Conservation (phyloP, 2,888 invertebrate species). For the Strigamia transsilvanica region DNA sequence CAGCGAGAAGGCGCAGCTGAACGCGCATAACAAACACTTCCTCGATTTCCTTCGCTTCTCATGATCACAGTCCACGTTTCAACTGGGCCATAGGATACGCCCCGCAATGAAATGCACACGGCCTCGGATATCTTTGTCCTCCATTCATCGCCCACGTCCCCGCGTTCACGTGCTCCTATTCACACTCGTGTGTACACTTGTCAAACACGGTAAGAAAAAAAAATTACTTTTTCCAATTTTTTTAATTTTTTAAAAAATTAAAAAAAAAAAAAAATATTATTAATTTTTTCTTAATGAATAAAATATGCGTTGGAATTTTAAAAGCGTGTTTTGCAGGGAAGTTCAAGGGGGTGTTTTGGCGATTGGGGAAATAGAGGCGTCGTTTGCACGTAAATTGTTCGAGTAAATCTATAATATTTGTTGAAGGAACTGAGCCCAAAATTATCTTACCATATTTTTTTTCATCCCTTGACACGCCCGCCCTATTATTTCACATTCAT, state of each 20-base stretch:
- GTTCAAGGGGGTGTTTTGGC: conserved; percentile 1
- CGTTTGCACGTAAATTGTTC: conserved; percentile 8
- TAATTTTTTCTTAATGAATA: neutral
- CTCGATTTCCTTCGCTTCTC: conserved; percentile 9
- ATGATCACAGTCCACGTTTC: conserved; percentile 40
- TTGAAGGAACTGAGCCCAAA: conserved; percentile 14
- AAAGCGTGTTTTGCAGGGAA: neutral
- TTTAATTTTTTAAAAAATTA: neutral
- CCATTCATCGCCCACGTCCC: neutral
- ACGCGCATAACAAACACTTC: conserved; percentile 27
- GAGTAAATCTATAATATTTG: conserved; percentile 32
- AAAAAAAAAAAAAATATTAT: neutral
- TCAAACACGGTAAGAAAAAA: conserved; percentile 24
- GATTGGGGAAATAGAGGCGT: neutral
- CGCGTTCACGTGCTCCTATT: neutral
- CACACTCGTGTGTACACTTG: conserved; percentile 24
- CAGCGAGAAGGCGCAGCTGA: neutral
- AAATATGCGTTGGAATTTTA: neutral
- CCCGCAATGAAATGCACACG: conserved; percentile 40
- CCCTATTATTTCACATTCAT: conserved; percentile 44
- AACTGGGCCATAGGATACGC: conserved; percentile 45
- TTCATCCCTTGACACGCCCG: conserved; percentile 24
- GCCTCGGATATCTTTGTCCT: conserved; percentile 35
- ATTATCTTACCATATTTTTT: conserved; percentile 33
- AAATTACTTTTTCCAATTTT: neutral